Conservation (phyloP, 2,113 vertebrate genomes). For the Pantherophis guttatus region DNA sequence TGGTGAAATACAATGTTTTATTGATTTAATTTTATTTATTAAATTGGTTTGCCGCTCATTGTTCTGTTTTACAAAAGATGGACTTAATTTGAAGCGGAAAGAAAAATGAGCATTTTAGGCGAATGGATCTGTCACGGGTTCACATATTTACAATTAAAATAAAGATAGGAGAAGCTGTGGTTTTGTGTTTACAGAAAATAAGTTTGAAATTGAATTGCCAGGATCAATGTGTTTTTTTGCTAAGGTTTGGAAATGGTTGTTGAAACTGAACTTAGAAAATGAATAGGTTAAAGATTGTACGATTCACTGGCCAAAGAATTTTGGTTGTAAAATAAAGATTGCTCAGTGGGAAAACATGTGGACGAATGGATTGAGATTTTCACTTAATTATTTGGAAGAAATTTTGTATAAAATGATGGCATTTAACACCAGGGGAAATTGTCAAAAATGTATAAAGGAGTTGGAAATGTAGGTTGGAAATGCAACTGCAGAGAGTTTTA, state of each 20-base stretch:
- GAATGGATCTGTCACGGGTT: neutral
- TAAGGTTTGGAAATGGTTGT: neutral
- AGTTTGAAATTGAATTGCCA: neutral
- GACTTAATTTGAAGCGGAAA: neutral
- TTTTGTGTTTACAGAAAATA: neutral
- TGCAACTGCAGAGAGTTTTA: too few relatives aligned
- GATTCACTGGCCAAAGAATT: too few relatives aligned
- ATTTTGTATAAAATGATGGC: neutral
- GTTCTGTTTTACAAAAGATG: neutral
- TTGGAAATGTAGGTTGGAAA: neutral
- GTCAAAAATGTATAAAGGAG: neutral
- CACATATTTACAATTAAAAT: neutral
- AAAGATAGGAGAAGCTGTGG: neutral
- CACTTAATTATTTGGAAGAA: neutral
- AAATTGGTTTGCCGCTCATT: neutral
- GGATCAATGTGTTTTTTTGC: neutral
- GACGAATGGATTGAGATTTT: neutral
- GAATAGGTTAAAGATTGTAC: too few relatives aligned
- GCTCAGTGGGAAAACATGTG: too few relatives aligned
- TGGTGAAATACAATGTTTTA: neutral
- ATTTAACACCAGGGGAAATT: neutral
- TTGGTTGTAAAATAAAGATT: too few relatives aligned
- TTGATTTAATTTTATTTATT: neutral
- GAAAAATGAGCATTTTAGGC: too few relatives aligned
- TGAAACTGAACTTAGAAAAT: too few relatives aligned